phyloP scores from a whole-genome alignment of 2,888 invertebrate genomes.

The Tipula vernalis region DNA sequence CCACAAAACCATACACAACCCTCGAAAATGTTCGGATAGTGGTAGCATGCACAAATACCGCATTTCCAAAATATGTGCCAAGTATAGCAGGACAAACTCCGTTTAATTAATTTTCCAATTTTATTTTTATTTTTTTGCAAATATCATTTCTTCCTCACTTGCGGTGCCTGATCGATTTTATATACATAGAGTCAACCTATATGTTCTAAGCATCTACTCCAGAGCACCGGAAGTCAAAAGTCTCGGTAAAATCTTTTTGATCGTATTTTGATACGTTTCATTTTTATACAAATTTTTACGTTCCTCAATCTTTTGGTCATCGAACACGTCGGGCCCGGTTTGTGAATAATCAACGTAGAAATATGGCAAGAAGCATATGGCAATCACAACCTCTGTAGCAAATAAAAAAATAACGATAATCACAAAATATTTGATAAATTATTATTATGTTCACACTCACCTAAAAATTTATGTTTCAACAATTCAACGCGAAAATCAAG shows the following conservation, averaged over 20 bases:
- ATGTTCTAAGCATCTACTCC: neutral
- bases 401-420: neutral
- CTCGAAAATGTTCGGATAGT: too few species aligned
- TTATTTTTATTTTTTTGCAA: neutral
- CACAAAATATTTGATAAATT: neutral
- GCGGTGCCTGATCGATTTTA: neutral
- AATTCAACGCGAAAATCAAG: constrained; percentile 15
- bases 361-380: neutral
- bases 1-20: too few species aligned
- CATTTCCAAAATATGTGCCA: too few species aligned
- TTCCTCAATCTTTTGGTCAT: neutral
- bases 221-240: neutral
- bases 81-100: too few species aligned
- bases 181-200: neutral
- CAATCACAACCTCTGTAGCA: neutral
- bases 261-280: neutral
- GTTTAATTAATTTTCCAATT: neutral
- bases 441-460: neutral
- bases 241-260: neutral
- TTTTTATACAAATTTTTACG: neutral
- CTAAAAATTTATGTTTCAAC: constrained; percentile 15
- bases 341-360: neutral
- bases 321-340: neutral
- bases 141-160: neutral
- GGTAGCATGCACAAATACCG: too few species aligned